Evolutionary conservation across 2,797 vertebrate genomes (phyloP).

Genomic region (Agapornis canus): DNA sequence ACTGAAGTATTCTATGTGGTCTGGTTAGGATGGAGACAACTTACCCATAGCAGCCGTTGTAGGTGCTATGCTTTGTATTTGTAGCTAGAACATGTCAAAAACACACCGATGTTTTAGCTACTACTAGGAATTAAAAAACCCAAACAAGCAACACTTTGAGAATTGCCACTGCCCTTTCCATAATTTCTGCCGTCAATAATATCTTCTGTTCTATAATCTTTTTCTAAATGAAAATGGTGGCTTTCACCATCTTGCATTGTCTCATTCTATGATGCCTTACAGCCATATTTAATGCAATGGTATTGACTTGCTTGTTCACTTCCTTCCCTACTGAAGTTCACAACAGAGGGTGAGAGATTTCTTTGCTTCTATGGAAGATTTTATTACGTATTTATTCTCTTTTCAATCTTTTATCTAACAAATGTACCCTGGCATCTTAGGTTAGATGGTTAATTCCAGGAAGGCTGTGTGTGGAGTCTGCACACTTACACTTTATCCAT

Average conservation of each 20-base stretch:
- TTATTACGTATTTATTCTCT: neutral
- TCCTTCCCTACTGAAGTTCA: neutral
- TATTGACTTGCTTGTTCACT: neutral
- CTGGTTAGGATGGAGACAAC: neutral
- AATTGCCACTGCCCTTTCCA: neutral
- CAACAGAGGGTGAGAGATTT: neutral
- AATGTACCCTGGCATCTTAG: neutral
- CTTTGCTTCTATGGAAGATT: neutral
- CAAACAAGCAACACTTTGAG: neutral
- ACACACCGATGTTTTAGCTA: fast-evolving
- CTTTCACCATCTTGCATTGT: neutral
- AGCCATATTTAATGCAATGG: neutral
- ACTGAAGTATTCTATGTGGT: neutral
- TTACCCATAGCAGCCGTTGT: neutral
- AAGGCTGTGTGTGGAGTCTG: neutral
- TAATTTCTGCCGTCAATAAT: neutral
- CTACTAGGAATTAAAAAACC: neutral
- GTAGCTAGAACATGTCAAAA: neutral
- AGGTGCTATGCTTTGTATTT: neutral
- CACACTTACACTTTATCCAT: neutral
- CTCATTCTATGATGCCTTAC: neutral
- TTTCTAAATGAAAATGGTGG: neutral
- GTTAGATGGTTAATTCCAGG: neutral
- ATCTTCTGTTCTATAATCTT: neutral
- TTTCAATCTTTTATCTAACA: neutral